phyloP scores from a whole-genome alignment of 2,888 invertebrate species.

The Sericinus montela region DNA sequence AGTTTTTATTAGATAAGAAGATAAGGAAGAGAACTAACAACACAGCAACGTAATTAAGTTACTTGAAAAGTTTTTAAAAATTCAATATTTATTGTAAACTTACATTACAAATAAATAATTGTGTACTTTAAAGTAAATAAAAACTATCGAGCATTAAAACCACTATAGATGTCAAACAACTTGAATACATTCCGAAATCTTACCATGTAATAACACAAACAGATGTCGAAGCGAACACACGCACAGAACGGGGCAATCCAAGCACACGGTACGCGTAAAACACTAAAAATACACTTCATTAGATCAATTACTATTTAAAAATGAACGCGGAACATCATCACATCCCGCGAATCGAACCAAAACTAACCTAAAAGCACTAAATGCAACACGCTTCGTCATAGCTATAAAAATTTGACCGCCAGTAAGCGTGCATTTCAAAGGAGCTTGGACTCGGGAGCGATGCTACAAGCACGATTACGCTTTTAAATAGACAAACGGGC shows the following conservation, averaged over 20 bases:
- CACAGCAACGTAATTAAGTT: too few relatives aligned
- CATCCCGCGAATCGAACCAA: constrained; percentile 44
- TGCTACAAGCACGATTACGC: constrained; percentile 28
- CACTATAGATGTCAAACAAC: too few relatives aligned
- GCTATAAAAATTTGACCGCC: constrained; percentile 68
- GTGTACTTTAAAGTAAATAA: too few relatives aligned
- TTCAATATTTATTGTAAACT: too few relatives aligned
- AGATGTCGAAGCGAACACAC: not conserved
- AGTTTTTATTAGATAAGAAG: too few relatives aligned
- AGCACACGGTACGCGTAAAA: constrained; percentile 2
- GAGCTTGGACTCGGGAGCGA: constrained; percentile 42
- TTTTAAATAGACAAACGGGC: constrained; percentile 21
- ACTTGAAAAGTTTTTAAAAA: too few relatives aligned
- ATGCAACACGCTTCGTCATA: constrained; percentile 43
- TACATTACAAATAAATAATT: too few relatives aligned
- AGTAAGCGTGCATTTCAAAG: constrained; percentile 54
- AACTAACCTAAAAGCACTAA: constrained; percentile 67
- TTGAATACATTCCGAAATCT: not conserved
- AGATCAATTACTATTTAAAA: constrained; percentile 31
- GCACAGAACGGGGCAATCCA: not conserved
- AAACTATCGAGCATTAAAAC: too few relatives aligned
- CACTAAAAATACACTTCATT: constrained; percentile 23
- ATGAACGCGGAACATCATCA: constrained; percentile 35
- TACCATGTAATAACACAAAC: constrained; percentile 1
- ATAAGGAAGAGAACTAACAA: too few relatives aligned